Conservation (phyloP, 1,140 invertebrate species). For the Patella vulgata region DNA sequence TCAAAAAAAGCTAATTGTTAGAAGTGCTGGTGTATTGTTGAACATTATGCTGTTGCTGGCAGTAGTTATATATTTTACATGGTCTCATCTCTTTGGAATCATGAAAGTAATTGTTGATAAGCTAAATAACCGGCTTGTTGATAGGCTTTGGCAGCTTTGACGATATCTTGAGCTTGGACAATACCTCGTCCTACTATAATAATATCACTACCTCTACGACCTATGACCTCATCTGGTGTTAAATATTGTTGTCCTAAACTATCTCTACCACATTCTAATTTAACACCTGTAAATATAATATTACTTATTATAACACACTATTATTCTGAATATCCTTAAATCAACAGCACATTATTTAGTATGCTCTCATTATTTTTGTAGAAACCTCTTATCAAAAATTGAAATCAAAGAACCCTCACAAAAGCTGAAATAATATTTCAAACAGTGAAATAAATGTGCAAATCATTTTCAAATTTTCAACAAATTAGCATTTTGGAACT, state of each 20-base stretch:
- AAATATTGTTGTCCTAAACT: constrained; percentile 81
- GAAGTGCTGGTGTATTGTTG: too few species aligned
- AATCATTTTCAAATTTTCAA: too few species aligned
- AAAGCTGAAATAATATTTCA: too few species aligned
- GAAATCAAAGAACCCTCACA: too few species aligned
- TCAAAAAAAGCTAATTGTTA: too few species aligned
- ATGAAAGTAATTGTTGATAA: constrained; percentile 71
- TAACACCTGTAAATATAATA: constrained; percentile 73
- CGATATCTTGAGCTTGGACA: constrained; percentile 74
- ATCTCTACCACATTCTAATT: constrained; percentile 70
- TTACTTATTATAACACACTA: not conserved
- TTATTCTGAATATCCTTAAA: not conserved
- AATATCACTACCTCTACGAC: constrained; percentile 85
- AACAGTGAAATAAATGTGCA: too few species aligned
- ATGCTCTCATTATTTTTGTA: not conserved
- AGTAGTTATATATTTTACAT: too few species aligned
- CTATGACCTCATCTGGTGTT: constrained; percentile 81
- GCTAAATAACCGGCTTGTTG: constrained; percentile 80
- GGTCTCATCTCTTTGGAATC: too few species aligned
- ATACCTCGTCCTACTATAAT: constrained; percentile 95
- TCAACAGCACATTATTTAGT: too few species aligned
- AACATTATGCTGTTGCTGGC: too few species aligned
- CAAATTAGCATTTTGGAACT: too few species aligned
- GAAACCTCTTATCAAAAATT: not conserved
- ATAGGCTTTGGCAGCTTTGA: constrained; percentile 76